A percentile compares a stretch with the other conserved stretches of the same genome.
phyloP scores from a whole-genome alignment of 2,888 invertebrate genomes.

The Lasioglossum pauxillum region DNA sequence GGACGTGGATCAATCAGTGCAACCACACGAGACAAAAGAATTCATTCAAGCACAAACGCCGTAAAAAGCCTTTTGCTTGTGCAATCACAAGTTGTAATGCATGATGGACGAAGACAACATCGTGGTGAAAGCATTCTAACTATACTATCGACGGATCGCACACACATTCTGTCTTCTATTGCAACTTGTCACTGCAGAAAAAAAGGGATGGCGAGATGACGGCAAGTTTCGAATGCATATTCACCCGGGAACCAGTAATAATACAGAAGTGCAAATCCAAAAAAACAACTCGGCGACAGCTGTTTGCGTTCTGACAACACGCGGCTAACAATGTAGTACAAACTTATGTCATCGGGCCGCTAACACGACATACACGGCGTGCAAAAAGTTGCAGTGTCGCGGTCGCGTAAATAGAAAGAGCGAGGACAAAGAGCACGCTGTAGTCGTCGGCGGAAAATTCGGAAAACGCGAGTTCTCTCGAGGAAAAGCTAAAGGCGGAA shows the following conservation, averaged over 20 bases:
- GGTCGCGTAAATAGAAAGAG: background rate
- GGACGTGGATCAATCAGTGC: background rate
- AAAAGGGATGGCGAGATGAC: background rate
- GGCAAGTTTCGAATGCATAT: background rate
- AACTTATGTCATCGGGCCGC: background rate
- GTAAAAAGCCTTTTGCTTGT: background rate
- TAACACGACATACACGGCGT: background rate
- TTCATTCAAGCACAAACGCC: background rate
- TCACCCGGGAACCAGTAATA: background rate
- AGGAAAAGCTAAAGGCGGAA: conserved; percentile 54
- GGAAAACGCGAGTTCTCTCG: background rate
- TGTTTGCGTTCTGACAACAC: background rate
- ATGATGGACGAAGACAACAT: too few relatives aligned
- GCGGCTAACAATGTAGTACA: background rate
- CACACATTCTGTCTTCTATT: background rate
- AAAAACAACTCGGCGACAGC: background rate
- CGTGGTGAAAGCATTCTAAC: too few relatives aligned
- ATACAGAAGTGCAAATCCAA: background rate
- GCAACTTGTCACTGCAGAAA: background rate
- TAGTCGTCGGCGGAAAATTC: background rate
- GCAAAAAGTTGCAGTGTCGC: background rate
- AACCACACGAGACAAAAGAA: background rate
- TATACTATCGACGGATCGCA: too few relatives aligned
- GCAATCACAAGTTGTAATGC: background rate
- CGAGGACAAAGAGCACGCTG: background rate